These are phyloP conservation scores for Ispidina lecontei DNA, from an alignment of 2,797 vertebrate genomes.

Conservation along the genomic window DNA sequence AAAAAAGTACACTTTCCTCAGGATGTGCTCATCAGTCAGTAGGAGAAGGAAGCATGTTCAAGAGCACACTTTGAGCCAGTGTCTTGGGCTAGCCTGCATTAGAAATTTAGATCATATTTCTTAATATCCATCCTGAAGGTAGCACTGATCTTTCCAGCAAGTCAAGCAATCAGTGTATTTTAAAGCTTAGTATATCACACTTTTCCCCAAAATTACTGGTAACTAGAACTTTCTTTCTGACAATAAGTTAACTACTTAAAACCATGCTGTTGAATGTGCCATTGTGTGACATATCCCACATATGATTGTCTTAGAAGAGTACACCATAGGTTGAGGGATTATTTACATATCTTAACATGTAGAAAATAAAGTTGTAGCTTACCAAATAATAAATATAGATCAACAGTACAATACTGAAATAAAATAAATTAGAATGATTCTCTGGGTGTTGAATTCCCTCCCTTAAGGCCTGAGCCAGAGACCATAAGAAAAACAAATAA, in stretches of 20 bases:
- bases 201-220: background rate
- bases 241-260: background rate
- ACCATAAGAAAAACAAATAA: background rate
- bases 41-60: background rate
- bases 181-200: background rate
- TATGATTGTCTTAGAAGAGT: constrained; percentile 46
- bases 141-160: background rate
- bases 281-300: background rate
- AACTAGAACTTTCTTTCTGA: background rate
- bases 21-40: background rate
- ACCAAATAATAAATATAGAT: constrained; percentile 67
- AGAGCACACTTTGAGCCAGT: background rate
- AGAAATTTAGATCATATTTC: background rate
- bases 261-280: background rate
- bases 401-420: constrained; percentile 5
- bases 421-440: constrained; percentile 68
- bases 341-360: constrained; percentile 53
- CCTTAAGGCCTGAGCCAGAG: constrained; percentile 6
- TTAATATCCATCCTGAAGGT: background rate
- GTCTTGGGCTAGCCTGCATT: background rate
- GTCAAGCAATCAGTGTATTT: background rate
- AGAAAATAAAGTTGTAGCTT: constrained; percentile 40
- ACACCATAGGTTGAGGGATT: background rate
- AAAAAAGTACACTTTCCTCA: background rate
- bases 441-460: background rate